Evolutionary conservation across 2,888 invertebrate species (phyloP).

Genomic region (Clistopyga incitator): DNA sequence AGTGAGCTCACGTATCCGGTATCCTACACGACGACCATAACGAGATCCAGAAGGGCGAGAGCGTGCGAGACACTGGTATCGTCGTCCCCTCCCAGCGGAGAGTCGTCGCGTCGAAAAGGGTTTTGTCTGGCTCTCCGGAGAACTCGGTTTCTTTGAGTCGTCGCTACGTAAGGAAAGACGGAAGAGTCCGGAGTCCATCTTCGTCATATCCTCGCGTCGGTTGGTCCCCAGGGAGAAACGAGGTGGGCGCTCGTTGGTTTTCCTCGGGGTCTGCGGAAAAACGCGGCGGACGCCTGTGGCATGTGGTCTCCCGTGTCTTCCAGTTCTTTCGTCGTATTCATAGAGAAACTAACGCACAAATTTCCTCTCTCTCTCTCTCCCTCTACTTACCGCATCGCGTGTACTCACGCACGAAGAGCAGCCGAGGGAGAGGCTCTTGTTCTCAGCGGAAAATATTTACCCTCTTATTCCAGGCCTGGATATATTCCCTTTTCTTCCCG

Average conservation of each 20-base stretch:
- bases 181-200: constrained; percentile 23
- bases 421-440: background rate
- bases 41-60: constrained; percentile 43
- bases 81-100: constrained; percentile 1
- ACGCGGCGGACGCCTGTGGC: constrained; percentile 12
- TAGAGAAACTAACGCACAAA: constrained; percentile 7
- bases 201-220: constrained; percentile 7
- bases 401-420: constrained; percentile 33
- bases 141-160: constrained; percentile 9
- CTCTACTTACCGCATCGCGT: background rate
- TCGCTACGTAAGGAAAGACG: background rate
- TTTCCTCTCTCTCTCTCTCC: constrained; percentile 9
- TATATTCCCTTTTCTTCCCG: background rate
- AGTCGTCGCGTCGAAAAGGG: constrained; percentile 28
- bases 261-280: background rate
- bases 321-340: constrained; percentile 2
- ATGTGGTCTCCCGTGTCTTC: background rate
- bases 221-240: constrained; percentile 10
- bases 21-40: constrained; percentile 23
- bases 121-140: constrained; percentile 27
- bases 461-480: constrained; percentile 10
- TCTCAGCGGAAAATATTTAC: background rate
- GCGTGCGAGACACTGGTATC: constrained; percentile 11
- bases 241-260: constrained; percentile 18
- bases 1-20: constrained; percentile 55